A percentile compares a stretch with the other conserved stretches of the same genome.
These are phyloP conservation scores for Gambelia wislizenii DNA, from an alignment of 2,797 vertebrate species.

Conservation along the genomic window DNA sequence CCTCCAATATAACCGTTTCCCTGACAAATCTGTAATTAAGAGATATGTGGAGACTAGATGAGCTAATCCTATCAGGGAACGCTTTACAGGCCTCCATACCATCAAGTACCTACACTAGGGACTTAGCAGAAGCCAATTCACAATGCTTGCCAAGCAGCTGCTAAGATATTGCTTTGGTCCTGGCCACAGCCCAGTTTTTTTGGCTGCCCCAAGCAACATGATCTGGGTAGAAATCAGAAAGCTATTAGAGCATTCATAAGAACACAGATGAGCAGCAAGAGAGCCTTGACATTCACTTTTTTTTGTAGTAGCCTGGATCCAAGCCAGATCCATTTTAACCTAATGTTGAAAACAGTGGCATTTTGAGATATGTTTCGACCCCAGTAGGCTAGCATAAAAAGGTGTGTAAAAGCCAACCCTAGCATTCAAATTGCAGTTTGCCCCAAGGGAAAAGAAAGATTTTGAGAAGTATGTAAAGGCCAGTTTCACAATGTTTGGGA, in stretches of 20 bases:
- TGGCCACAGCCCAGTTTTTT: slow-evolving; percentile 12
- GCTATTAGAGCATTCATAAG: slow-evolving; percentile 29
- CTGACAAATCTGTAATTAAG: neutral
- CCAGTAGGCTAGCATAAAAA: neutral
- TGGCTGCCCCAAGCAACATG: slow-evolving; percentile 19
- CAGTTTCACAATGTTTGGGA: slow-evolving; percentile 17
- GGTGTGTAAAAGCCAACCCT: neutral
- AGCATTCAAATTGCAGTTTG: neutral
- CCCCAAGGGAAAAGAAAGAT: slow-evolving; percentile 16
- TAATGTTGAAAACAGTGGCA: slow-evolving; percentile 9
- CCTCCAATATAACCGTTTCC: neutral
- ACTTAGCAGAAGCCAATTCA: slow-evolving; percentile 15
- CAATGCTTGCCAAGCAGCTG: slow-evolving; percentile 10
- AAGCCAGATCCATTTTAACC: slow-evolving; percentile 4
- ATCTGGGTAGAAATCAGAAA: slow-evolving; percentile 20
- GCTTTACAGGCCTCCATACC: neutral
- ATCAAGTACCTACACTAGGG: neutral
- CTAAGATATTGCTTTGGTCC: slow-evolving; percentile 18
- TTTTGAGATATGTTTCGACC: slow-evolving; percentile 6
- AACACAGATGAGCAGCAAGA: slow-evolving; percentile 7
- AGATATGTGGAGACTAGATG: too few species aligned
- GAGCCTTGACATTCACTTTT: neutral
- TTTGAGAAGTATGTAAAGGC: slow-evolving; percentile 16
- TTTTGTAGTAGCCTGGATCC: slow-evolving; percentile 10
- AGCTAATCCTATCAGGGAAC: neutral